Conservation (phyloP, 2,113 vertebrate genomes). For the Myrmecophaga tridactyla region DNA sequence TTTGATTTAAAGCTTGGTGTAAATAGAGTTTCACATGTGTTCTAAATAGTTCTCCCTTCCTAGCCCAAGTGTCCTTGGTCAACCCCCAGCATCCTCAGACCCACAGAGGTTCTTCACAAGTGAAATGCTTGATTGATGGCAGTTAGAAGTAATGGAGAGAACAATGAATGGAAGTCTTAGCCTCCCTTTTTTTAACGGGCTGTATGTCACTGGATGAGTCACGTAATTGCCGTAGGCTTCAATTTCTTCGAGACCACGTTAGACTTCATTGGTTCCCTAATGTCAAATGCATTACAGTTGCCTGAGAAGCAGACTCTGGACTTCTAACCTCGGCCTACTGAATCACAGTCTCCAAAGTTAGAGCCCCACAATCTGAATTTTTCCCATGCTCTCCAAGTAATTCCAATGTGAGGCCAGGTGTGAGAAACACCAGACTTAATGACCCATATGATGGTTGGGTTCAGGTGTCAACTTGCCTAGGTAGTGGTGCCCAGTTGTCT, state of each 20-base stretch:
- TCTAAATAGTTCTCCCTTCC: constrained; percentile 51
- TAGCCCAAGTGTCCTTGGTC: constrained; percentile 21
- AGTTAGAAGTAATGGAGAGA: neutral
- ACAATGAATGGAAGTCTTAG: neutral
- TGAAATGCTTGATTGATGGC: neutral
- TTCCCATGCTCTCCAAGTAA: neutral
- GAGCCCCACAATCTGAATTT: neutral
- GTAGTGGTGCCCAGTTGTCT: too few species aligned
- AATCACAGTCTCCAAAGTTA: neutral
- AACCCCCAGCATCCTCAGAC: neutral
- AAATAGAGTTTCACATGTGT: constrained; percentile 69
- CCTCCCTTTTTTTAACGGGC: neutral
- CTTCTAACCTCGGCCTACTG: neutral
- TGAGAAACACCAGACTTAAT: neutral
- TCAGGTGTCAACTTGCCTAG: too few species aligned
- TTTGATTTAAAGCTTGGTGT: constrained; percentile 63
- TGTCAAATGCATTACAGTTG: neutral
- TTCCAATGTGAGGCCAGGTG: neutral
- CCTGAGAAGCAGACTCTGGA: neutral
- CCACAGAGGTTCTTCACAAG: neutral
- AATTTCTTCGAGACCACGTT: neutral
- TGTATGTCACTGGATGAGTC: neutral
- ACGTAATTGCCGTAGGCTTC: neutral
- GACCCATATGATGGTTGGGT: too few species aligned
- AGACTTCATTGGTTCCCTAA: neutral